Percentiles rank a stretch among this genome's conserved stretches.
Conservation (phyloP, 2,113 vertebrate genomes). For the Rhinopomastus cyanomelas region DNA sequence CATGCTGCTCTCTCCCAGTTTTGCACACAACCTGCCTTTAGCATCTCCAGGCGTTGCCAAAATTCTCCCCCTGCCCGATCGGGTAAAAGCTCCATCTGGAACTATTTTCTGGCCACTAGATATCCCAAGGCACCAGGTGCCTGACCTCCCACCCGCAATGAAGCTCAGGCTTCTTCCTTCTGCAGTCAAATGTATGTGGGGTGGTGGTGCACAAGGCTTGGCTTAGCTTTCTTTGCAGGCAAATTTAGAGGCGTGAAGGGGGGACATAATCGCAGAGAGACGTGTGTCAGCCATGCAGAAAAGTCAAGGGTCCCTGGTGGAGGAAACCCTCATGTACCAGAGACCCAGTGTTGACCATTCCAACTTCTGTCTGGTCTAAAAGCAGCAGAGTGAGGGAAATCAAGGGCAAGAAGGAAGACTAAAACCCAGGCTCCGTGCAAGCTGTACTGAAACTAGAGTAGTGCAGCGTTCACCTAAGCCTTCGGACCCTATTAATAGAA, state of each 20-base stretch:
- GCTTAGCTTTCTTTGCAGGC: not conserved
- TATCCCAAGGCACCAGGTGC: not conserved
- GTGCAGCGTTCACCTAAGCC: not conserved
- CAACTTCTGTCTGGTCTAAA: not conserved
- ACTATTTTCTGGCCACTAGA: not conserved
- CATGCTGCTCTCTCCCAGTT: not conserved
- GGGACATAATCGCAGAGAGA: not conserved
- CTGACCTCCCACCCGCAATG: not conserved
- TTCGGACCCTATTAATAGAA: not conserved
- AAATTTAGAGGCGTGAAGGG: not conserved
- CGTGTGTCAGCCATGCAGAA: not conserved
- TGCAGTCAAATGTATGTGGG: not conserved
- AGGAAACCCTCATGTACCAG: not conserved
- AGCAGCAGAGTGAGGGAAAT: not conserved
- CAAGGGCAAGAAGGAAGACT: not conserved
- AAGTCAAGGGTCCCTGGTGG: not conserved
- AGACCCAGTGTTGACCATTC: not conserved
- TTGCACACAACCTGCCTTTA: not conserved
- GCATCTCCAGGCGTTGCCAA: not conserved
- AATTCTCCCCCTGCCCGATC: not conserved
- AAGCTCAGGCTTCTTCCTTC: not conserved
- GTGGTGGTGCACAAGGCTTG: not conserved
- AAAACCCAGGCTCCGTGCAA: not conserved
- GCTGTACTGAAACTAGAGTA: not conserved
- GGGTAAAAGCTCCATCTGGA: not conserved